phyloP scores from a whole-genome alignment of 2,113 vertebrate genomes.

The Lagopus muta region DNA sequence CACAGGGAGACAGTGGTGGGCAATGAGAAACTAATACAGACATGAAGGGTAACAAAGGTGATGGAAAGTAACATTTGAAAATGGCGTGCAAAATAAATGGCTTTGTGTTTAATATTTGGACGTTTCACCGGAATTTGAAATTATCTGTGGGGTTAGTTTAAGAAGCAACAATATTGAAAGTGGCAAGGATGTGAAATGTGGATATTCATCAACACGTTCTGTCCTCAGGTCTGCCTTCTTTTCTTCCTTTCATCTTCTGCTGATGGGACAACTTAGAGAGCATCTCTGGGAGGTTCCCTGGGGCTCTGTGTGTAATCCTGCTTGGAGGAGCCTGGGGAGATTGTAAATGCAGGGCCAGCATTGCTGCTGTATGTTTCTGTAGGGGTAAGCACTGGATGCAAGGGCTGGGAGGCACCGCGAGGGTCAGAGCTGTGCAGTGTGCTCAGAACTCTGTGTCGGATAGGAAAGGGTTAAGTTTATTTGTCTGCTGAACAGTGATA shows the following conservation, averaged over 20 bases:
- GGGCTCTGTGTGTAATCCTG: neutral
- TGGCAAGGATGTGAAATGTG: neutral
- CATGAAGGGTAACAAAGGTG: neutral
- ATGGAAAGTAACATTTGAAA: neutral
- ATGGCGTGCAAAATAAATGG: neutral
- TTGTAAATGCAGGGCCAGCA: neutral
- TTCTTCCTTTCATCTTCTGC: neutral
- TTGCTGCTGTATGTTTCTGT: neutral
- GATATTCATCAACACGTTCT: neutral
- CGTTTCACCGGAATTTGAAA: neutral
- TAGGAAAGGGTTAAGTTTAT: slow-evolving; percentile 53
- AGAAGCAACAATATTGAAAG: neutral
- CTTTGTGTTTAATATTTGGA: neutral
- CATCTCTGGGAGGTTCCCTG: neutral
- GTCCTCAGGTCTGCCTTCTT: neutral
- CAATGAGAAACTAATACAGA: neutral
- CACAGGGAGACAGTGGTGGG: neutral
- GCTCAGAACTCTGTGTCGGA: neutral
- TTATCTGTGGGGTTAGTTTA: neutral
- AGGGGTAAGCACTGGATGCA: neutral
- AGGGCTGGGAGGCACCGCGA: neutral
- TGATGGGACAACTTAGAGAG: neutral
- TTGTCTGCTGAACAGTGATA: slow-evolving; percentile 27
- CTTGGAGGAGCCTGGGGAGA: neutral
- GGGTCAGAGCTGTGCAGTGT: neutral